These are phyloP conservation scores for Acronicta leporina DNA, from an alignment of 2,888 invertebrate species.

Conservation along the genomic window DNA sequence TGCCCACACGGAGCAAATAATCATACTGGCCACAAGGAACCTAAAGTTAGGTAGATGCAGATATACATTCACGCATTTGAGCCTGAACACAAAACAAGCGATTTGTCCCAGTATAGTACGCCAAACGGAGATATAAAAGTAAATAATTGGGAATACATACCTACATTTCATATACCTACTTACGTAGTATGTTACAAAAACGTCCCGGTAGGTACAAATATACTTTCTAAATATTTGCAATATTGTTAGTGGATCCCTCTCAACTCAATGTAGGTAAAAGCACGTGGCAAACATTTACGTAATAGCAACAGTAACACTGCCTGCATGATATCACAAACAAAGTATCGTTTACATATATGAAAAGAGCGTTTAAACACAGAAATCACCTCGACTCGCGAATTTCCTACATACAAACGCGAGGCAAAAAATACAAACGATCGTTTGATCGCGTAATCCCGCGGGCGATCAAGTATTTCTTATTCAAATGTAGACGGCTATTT, in stretches of 20 bases:
- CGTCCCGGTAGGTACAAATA: too few species aligned
- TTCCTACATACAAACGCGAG: constrained; percentile 57
- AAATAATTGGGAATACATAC: too few species aligned
- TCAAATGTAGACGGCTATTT: constrained; percentile 85
- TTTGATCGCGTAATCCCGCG: constrained; percentile 78
- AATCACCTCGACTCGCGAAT: constrained; percentile 43
- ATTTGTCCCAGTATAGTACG: too few species aligned
- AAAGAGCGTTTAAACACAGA: constrained; percentile 37
- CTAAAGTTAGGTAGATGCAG: neutral
- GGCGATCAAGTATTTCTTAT: constrained; percentile 81
- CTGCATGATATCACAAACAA: constrained; percentile 29
- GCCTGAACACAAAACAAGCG: neutral
- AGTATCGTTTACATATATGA: constrained; percentile 40
- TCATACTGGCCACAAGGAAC: constrained; percentile 34
- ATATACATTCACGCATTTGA: neutral
- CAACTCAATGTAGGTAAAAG: neutral
- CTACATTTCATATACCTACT: too few species aligned
- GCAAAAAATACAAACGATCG: constrained; percentile 74
- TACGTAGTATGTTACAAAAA: too few species aligned
- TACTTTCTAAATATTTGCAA: neutral
- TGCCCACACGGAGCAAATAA: too few species aligned
- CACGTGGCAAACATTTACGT: constrained; percentile 10
- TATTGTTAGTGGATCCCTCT: neutral
- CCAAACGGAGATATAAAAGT: too few species aligned
- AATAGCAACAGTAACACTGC: constrained; percentile 18